A percentile compares a stretch with the other conserved stretches of the same genome.
Evolutionary conservation across 2,797 vertebrate genomes (phyloP).

Genomic region (Leptoclinus maculatus): DNA sequence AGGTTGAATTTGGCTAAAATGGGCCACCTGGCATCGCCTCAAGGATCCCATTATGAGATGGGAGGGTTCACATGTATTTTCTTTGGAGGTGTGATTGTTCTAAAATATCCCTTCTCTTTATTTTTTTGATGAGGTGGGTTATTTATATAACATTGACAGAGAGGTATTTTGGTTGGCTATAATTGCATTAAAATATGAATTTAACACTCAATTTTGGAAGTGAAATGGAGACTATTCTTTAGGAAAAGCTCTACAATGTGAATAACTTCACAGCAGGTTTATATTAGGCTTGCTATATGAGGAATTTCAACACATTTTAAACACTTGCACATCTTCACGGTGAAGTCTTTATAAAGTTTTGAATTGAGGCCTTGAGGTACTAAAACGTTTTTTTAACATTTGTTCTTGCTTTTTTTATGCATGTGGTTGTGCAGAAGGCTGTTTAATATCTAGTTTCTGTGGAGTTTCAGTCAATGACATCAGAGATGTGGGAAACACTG

Average conservation of each 20-base stretch:
- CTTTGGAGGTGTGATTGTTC: conserved; percentile 42
- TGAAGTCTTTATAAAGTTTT: neutral
- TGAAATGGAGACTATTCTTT: conserved; percentile 2
- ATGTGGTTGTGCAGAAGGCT: neutral
- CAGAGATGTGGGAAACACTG: neutral
- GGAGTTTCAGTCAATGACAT: neutral
- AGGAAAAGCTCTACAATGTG: neutral
- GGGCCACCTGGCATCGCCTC: conserved; percentile 27
- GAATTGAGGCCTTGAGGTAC: neutral
- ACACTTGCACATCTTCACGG: neutral
- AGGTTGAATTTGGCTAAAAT: conserved; percentile 36
- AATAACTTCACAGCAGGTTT: conserved; percentile 8
- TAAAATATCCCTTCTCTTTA: conserved; percentile 30
- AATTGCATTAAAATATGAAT: conserved; percentile 20
- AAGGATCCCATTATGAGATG: conserved; percentile 41
- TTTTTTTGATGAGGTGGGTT: conserved; percentile 33
- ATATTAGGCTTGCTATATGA: neutral
- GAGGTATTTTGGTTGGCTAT: conserved; percentile 14
- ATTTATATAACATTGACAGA: conserved; percentile 33
- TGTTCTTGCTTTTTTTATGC: neutral
- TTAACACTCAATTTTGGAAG: conserved; percentile 6
- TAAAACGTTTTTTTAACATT: neutral
- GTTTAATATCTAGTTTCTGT: neutral
- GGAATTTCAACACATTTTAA: conserved; percentile 2
- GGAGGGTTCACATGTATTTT: conserved; percentile 37